These are phyloP conservation scores for Planiliza haematocheilus DNA, from an alignment of 2,113 vertebrate genomes.

Conservation along the genomic window DNA sequence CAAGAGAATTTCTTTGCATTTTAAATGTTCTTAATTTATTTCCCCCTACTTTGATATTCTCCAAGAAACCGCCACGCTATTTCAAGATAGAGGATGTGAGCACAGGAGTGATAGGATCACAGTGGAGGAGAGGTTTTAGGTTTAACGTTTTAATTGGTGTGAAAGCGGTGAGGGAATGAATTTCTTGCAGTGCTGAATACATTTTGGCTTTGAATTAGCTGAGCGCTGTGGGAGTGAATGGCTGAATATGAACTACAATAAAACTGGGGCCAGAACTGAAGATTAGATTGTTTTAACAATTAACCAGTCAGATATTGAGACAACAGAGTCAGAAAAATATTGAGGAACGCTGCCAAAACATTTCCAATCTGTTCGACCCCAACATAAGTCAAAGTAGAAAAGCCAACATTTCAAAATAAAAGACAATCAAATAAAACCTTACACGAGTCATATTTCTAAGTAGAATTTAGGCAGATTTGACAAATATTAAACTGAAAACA, in stretches of 20 bases:
- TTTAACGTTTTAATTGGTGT: constrained; percentile 74
- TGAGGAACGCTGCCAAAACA: too few relatives aligned
- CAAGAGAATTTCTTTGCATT: constrained; percentile 75
- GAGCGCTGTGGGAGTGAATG: neutral
- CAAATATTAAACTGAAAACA: too few relatives aligned
- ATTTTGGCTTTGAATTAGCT: constrained; percentile 28
- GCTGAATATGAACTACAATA: constrained; percentile 6
- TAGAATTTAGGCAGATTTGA: too few relatives aligned
- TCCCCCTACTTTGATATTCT: constrained; percentile 64
- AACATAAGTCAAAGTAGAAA: too few relatives aligned
- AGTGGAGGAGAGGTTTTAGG: constrained; percentile 60
- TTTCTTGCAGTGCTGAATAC: constrained; percentile 27
- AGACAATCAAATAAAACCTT: too few relatives aligned
- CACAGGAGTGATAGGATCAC: constrained; percentile 61
- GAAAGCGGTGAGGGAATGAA: constrained; percentile 57
- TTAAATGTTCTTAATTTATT: constrained; percentile 76
- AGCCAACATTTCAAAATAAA: too few relatives aligned
- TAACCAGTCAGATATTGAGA: neutral
- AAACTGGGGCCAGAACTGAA: neutral
- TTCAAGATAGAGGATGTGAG: constrained; percentile 73
- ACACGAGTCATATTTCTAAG: too few relatives aligned
- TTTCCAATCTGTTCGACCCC: too few relatives aligned
- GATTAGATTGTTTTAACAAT: neutral
- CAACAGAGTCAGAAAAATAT: neutral
- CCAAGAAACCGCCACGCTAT: constrained; percentile 53